A percentile compares a stretch with the other conserved stretches of the same genome.
Evolutionary conservation across 2,113 vertebrate genomes (phyloP).

Genomic region (Myxocyprinus asiaticus): DNA sequence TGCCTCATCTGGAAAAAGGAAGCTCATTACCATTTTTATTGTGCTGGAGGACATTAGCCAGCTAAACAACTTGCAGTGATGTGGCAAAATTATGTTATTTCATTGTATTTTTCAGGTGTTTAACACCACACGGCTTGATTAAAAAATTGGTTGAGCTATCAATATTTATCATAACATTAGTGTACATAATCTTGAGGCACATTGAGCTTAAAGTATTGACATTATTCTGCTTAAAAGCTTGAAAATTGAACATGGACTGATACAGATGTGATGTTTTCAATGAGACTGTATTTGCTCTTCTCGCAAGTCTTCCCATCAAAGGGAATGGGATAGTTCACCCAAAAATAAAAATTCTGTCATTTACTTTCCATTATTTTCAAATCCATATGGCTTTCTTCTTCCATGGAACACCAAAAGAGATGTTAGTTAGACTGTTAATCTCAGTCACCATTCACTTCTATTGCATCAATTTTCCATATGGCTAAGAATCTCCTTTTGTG

Average conservation of each 20-base stretch:
- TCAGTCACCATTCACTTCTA: no score
- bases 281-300: neutral
- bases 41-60: conserved; percentile 45
- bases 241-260: neutral
- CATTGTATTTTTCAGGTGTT: conserved; percentile 38
- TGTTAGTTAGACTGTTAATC: no score
- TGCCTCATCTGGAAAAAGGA: conserved; percentile 49
- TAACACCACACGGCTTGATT: conserved; percentile 22
- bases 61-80: conserved; percentile 41
- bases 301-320: no score
- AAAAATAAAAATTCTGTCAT: no score
- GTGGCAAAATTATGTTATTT: conserved; percentile 32
- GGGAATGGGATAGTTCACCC: no score
- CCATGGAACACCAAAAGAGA: no score
- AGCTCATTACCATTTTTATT: conserved; percentile 56
- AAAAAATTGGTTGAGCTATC: conserved; percentile 16
- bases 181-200: conserved; percentile 4
- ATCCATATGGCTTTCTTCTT: no score
- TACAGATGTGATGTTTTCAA: neutral
- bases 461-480: no score
- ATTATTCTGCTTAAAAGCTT: neutral
- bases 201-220: neutral
- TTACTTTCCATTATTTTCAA: no score
- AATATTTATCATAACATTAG: conserved; percentile 24
- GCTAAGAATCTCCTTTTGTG: no score